A percentile compares a stretch with the other conserved stretches of the same genome.
Evolutionary conservation across 1,140 invertebrate species (phyloP).

Genomic region (Harlomillsia oculata): DNA sequence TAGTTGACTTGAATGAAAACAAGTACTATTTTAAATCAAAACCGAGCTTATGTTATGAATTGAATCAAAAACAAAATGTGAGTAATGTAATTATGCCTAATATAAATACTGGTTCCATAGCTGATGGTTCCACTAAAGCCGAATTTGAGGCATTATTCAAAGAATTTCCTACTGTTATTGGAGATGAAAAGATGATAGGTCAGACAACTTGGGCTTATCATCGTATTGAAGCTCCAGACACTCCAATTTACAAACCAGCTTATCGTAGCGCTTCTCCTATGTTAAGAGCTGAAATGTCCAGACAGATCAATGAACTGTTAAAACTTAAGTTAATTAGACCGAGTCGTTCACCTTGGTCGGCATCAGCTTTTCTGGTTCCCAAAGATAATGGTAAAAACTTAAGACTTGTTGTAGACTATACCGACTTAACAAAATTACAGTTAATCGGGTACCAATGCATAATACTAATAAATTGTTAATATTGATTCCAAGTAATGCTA

Average conservation of each 20-base stretch:
- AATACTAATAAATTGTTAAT: slow-evolving; percentile 15
- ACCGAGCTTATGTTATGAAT: neutral
- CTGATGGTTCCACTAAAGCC: too few species aligned
- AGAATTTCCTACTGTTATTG: slow-evolving; percentile 6
- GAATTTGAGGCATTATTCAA: too few species aligned
- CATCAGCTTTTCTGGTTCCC: neutral
- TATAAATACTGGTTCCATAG: neutral
- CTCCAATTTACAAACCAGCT: neutral
- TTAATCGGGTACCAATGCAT: slow-evolving; percentile 23
- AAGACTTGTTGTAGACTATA: slow-evolving; percentile 16
- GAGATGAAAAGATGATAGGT: slow-evolving; percentile 3
- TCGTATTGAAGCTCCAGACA: slow-evolving; percentile 5
- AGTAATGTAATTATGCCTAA: neutral
- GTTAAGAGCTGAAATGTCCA: slow-evolving; percentile 1
- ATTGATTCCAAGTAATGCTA: slow-evolving; percentile 7
- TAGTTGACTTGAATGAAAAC: neutral
- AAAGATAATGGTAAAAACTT: neutral
- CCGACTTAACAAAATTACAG: neutral
- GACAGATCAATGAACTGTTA: slow-evolving; percentile 18
- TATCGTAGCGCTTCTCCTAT: neutral
- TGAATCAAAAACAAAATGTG: neutral
- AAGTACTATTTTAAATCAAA: neutral
- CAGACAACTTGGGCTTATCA: slow-evolving; percentile 7
- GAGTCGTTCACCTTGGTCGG: neutral
- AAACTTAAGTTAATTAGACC: slow-evolving; percentile 8